Conservation (phyloP, 1,140 invertebrate species). For the Pachypsylla venusta region DNA sequence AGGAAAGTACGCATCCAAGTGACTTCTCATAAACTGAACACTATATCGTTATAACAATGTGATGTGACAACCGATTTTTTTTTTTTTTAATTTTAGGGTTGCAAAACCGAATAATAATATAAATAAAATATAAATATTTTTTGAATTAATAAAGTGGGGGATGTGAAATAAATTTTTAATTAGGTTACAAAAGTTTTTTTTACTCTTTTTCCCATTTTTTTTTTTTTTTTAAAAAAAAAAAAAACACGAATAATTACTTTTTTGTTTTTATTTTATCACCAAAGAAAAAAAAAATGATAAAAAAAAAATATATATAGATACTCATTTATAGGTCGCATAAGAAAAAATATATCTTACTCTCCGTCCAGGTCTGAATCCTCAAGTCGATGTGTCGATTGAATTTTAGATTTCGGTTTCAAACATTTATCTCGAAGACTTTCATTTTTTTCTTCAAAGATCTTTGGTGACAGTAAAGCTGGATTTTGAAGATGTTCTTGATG, state of each 20-base stretch:
- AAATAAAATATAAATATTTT: too few species aligned
- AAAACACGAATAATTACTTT: too few species aligned
- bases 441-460: background rate
- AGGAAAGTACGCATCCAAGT: too few species aligned
- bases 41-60: too few species aligned
- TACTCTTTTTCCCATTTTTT: background rate
- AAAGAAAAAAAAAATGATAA: constrained; percentile 14
- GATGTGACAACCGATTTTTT: too few species aligned
- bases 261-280: constrained; percentile 25
- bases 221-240: too few species aligned
- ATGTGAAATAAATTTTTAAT: constrained; percentile 26
- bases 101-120: too few species aligned
- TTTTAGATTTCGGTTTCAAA: constrained; percentile 31
- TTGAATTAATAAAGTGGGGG: too few species aligned
- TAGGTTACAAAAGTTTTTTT: constrained; percentile 29
- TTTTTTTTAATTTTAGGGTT: too few species aligned
- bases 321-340: constrained; percentile 6
- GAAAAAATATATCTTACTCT: constrained; percentile 30
- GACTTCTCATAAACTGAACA: too few species aligned
- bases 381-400: constrained; percentile 16
- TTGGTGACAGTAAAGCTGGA: constrained; percentile 13
- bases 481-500: background rate
- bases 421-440: constrained; percentile 31
- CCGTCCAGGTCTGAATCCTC: constrained; percentile 36
- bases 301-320: constrained; percentile 11